Evolutionary conservation across 2,888 invertebrate species (phyloP), one percentile per base, ranked within the genome.

Genomic region (Tuta absoluta): DNA sequence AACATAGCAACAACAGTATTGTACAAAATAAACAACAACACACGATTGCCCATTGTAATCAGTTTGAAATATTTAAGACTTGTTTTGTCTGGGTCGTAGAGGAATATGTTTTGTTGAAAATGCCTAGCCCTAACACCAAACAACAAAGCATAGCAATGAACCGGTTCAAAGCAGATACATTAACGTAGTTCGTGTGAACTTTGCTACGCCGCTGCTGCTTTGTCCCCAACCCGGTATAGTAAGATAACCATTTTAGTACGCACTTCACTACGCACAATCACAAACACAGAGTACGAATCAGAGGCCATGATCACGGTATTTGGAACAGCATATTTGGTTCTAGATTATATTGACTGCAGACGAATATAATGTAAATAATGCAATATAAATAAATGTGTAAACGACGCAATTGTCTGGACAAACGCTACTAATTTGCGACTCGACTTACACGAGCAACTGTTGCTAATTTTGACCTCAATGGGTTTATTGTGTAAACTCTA

Each of bases 131-230:
- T 1, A 53, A 14, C 21, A 53, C 53, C 56, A 62, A 33, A 21
- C 24, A 45, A 53, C 56, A 56, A 37, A 37, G n/a, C 24, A 45
- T 12, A 58, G 38, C 64, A 67, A 67, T 62, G 33, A 68, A 64
- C 70, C 69, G 68, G 69, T 69, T 70, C 38, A 66, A 68, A 66
- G 68, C 65, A 73, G 69, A 71, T 69, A 68, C 62, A 60, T n/a
- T n/a, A 68, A 69, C 71, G 66, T 53, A 69, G 69, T 69, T 61
- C 71, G 70, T 71, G 75, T 65, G 70, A 75, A 72, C 68, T 69
- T 68, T 67, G 53, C 33, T 28, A 61, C 60, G 58, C 66, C 64
- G 59, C 62, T 72, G 59, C 68, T 70, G 65, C 64, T 65, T 37
- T 63, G 68, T 62, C 66, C 49, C 65, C 57, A 38, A 33, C 33